Base-by-base conservation (phyloP, 2,888 invertebrate genomes). In the Hipparchia semele region DNA sequence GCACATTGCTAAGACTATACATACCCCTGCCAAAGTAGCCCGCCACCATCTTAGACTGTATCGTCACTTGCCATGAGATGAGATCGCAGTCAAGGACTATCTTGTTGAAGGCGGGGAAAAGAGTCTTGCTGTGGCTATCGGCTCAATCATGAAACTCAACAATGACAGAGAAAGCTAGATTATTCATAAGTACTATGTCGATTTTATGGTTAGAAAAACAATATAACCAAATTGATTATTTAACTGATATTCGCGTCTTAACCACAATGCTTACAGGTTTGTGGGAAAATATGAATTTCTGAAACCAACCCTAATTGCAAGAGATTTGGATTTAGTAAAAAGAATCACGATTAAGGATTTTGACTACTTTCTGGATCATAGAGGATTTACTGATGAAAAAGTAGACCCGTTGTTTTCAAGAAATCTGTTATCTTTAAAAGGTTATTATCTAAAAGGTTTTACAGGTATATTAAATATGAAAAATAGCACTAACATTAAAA, bases 321-420 rank as follows among this genome's bases (percentile, higher is more conserved):
- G 87, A 1, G 94, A 94, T 78, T 81, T 94, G 0, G 94, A 95
- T 33, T 72, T 95, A n/a, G 73, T 94, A 0, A 95, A 94, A 78
- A 87, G 87, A 71, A 86, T 95, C 7, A 82, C 90, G 0, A 85
- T 95, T 4, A 95, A 95, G 75, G 94, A 95, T 78, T 95, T 95
- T 71, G 94, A 95, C 72, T 82, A 94, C 76, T 95, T 95, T 77
- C 73, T 88, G 0, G 94, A 95, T 81, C 94, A 94, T 79, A 87
- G 88, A 0, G 75, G 80, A 1, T 51, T 89, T 0, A 80, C 91
- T 2, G 82, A 85, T 7, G 88, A 89, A 33, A 82, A 83, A 0
- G 76, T 80, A 2, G 95, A 95, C 66, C 89, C 92, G 0, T 78
- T 95, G 0, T 94, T 95, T 79, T 90, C 88, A 0, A 93, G 91